Base-by-base conservation (phyloP, 2,797 vertebrate genomes). In the Bradypodion ventrale region DNA sequence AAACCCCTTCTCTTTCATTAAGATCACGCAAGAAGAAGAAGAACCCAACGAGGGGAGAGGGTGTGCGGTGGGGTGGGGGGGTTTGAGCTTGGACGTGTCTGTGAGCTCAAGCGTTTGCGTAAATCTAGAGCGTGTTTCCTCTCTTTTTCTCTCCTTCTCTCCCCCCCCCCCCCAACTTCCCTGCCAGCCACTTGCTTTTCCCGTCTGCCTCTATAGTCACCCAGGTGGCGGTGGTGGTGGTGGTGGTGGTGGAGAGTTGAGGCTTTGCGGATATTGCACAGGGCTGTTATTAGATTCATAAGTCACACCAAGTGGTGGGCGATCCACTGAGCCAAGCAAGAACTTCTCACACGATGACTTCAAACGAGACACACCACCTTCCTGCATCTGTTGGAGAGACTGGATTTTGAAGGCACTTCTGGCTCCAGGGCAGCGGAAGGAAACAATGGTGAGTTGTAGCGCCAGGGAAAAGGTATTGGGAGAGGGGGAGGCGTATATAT, bases 271-370 rank as follows among this genome's bases (percentile, higher is more conserved):
- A 98, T 97, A 98, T 98, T 98, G 98, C 97, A 97, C 97, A 98
- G 97, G 98, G 97, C 98, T 98, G 97, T 98, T 98, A 98, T 99
- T 99, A 98, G 97, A 99, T 98, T 98, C 98, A 98, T 98, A 99
- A 99, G 98, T 99, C 98, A 99, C 97, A 98, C 97, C 97, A 98
- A 99, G 98, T 99, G 98, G 98, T 99, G 98, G 98, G 98, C 98
- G 98, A 99, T 98, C 96, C 97, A 98, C 98, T 98, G 98, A 98
- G 98, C 97, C 97, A 97, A 97, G 98, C 98, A 97, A 97, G 97
- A 99, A 99, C 97, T 99, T 99, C 97, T 98, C 98, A 97, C 98
- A 99, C 98, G 98, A 99, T 99, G 98, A 99, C 98, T 99, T 99
- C 98, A 99, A 99, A 99, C 98, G 98, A 99, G 98, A 98, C 97